A percentile compares a stretch with the other conserved stretches of the same genome.
These are phyloP conservation scores for Notodonta dromedarius DNA, from an alignment of 2,888 invertebrate species.

Conservation along the genomic window DNA sequence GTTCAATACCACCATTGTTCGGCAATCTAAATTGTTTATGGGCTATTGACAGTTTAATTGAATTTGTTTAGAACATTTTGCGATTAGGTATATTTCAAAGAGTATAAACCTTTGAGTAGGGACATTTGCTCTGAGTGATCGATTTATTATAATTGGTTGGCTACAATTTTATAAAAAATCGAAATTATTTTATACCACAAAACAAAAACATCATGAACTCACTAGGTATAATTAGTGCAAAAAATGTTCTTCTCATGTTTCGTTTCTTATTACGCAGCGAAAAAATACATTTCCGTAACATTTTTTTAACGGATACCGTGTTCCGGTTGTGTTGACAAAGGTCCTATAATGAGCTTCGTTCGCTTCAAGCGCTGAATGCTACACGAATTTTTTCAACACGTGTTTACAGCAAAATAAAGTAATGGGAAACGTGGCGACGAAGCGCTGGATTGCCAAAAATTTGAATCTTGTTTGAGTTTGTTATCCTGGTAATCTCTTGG, in stretches of 20 bases:
- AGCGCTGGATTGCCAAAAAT: too few relatives aligned
- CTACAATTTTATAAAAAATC: neutral
- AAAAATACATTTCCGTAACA: constrained; percentile 5
- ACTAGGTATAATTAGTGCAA: neutral
- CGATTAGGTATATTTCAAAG: neutral
- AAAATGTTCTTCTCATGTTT: constrained; percentile 1
- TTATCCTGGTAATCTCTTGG: too few relatives aligned
- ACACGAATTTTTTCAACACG: neutral
- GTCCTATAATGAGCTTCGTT: constrained; percentile 1
- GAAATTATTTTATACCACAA: neutral
- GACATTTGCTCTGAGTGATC: too few relatives aligned
- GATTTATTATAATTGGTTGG: too few relatives aligned
- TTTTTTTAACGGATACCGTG: constrained; percentile 2
- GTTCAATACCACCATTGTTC: neutral
- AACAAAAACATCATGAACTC: neutral
- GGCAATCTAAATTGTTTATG: constrained; percentile 2
- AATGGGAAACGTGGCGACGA: too few relatives aligned
- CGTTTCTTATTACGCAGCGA: constrained; percentile 1
- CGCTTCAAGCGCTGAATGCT: constrained; percentile 1
- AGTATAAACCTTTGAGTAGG: neutral
- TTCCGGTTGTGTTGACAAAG: constrained; percentile 6
- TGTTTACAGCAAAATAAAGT: neutral
- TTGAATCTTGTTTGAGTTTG: too few relatives aligned
- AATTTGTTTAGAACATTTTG: neutral
- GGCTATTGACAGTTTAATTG: neutral